Evolutionary conservation across 1,140 invertebrate species (phyloP), one percentile per base, ranked within the genome.

Genomic region (Drosophila pandora): DNA sequence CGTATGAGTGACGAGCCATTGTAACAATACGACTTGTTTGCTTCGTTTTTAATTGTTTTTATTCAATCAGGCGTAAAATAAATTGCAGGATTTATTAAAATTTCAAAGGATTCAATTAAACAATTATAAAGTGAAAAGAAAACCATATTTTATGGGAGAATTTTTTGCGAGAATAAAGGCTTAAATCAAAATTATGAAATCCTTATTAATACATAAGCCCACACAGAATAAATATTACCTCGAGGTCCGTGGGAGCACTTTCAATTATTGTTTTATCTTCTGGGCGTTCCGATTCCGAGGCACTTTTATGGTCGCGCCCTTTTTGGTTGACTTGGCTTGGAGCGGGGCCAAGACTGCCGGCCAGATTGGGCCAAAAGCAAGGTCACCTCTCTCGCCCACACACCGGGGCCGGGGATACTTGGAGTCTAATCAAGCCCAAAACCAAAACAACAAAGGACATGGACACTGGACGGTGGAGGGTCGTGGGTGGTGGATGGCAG

Each of bases 371-470:
- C 59, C 59, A 39, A 4, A 43, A 30, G 13, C 65, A 60, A 71
- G 67, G 68, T 71, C 69, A 49, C 34, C 17, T 21, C 37, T 28
- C 30, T 17, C 32, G 34, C 23, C 13, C 41, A 23, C 28, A 21
- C 58, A n/a, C 12, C 23, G 21, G n/a, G 21, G n/a, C 49, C 49
- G n/a, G 12, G 43, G 43, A 60, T 48, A 57, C 58, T 74, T 74
- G 52, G 53, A n/a, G 70, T 65, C 71, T 75, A 74, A 75, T 75
- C 71, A 65, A 65, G 60, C 62, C 53, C 54, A 68, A 65, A 70
- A 57, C 49, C 71, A 50, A 76, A 72, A 68, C 72, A 75, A 76
- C 71, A 59, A 60, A 57, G 12, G 69, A 37, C 57, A 57, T 47
- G 65, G 65, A 43, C 68, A 75, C 39, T 49, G 71, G 71, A 41